Conservation (phyloP, 2,888 invertebrate genomes). For the Sepiola atlantica region DNA sequence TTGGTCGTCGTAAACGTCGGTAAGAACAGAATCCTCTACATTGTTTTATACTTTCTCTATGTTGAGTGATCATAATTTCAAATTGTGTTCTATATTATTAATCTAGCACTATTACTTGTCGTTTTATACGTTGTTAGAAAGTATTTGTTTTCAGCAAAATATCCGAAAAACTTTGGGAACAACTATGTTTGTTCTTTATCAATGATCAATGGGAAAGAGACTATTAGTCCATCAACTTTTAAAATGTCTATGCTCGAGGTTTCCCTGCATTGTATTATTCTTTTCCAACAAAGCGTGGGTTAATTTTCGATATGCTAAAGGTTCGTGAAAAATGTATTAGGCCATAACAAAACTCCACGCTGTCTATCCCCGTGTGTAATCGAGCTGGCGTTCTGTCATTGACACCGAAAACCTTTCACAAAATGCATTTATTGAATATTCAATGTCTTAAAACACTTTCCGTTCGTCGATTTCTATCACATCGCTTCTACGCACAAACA, state of each 20-base stretch:
- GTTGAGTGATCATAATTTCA: no score
- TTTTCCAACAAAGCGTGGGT: not conserved
- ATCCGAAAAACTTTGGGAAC: no score
- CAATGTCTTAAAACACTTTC: not conserved
- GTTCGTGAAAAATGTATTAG: not conserved
- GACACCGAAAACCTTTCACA: not conserved
- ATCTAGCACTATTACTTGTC: no score
- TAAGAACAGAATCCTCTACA: no score
- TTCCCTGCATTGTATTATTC: not conserved
- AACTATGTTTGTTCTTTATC: no score
- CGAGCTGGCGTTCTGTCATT: not conserved
- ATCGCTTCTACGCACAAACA: not conserved
- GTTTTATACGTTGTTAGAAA: no score
- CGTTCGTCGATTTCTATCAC: not conserved
- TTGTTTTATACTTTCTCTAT: no score
- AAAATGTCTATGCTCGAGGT: not conserved
- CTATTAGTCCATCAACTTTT: not conserved
- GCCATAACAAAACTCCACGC: not conserved
- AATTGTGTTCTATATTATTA: no score
- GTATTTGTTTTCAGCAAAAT: no score
- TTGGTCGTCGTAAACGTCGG: no score
- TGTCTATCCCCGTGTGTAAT: not conserved
- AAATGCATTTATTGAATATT: not conserved
- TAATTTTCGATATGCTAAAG: not conserved
- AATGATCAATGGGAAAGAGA: not conserved